These are phyloP conservation scores for Euphysa ruthae DNA, from an alignment of 30 jellyfish, hydroid and myxozoan species.

Conservation along the genomic window DNA sequence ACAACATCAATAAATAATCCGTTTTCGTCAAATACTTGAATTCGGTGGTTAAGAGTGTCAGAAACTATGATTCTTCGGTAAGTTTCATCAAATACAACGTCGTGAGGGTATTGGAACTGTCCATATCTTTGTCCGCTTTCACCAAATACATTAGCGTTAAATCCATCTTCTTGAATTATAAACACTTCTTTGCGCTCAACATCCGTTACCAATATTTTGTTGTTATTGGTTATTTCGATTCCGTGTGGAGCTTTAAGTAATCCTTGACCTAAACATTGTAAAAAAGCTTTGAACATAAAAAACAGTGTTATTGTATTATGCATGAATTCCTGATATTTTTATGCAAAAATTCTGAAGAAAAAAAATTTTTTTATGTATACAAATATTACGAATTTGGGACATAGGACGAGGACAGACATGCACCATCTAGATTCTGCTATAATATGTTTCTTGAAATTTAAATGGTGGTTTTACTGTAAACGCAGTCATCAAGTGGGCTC, in stretches of 20 bases:
- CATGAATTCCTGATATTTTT: too few relatives aligned
- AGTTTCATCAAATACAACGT: slow-evolving; percentile 18
- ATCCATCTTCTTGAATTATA: slow-evolving; percentile 27
- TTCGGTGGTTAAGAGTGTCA: slow-evolving; percentile 21
- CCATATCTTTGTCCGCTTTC: slow-evolving; percentile 30
- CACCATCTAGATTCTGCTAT: too few relatives aligned
- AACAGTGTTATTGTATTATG: too few relatives aligned
- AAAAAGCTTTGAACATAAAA: background rate
- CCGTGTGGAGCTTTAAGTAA: slow-evolving; percentile 35
- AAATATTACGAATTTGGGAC: too few relatives aligned
- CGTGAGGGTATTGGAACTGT: slow-evolving; percentile 20
- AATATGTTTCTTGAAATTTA: too few relatives aligned
- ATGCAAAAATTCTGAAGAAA: too few relatives aligned
- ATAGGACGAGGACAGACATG: too few relatives aligned
- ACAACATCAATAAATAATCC: slow-evolving; percentile 19
- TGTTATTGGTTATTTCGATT: slow-evolving; percentile 6
- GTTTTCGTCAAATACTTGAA: slow-evolving; percentile 7
- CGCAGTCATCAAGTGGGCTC: too few relatives aligned
- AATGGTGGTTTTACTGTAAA: too few relatives aligned
- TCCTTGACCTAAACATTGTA: slow-evolving; percentile 9
- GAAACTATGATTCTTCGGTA: slow-evolving; percentile 13
- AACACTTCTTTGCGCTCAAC: slow-evolving; percentile 27
- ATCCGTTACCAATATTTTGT: slow-evolving; percentile 17
- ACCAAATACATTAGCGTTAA: slow-evolving; percentile 14
- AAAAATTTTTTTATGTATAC: too few relatives aligned